Evolutionary conservation across 30 jellyfish, hydroid and myxozoan species (phyloP).

Genomic region (Catostylus mosaicus): DNA sequence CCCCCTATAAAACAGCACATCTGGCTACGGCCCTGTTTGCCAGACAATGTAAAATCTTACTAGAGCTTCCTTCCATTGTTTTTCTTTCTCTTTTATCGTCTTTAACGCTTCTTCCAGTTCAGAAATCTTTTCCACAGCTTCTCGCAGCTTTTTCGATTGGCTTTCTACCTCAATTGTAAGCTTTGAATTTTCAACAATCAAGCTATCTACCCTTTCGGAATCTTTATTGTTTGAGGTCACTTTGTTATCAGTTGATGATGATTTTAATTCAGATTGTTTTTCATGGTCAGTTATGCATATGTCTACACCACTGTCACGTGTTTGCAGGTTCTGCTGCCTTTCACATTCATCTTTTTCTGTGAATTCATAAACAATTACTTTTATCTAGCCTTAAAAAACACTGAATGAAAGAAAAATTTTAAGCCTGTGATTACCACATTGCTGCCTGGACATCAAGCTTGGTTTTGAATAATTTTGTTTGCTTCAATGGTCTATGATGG

Average conservation of each 20-base stretch:
- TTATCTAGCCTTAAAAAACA: neutral
- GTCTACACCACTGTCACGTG: conserved; percentile 70
- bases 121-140: conserved; percentile 40
- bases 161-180: conserved; percentile 5
- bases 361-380: neutral
- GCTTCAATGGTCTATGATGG: neutral
- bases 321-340: neutral
- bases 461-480: neutral
- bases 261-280: neutral
- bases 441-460: too few relatives aligned
- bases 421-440: too few relatives aligned
- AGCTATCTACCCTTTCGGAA: neutral
- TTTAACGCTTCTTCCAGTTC: conserved; percentile 21
- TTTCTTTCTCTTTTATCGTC: conserved; percentile 22
- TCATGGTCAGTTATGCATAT: conserved; percentile 23
- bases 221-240: neutral
- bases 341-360: neutral
- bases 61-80: neutral
- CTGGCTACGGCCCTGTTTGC: neutral
- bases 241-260: neutral
- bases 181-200: conserved; percentile 9
- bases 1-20: neutral
- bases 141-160: neutral
- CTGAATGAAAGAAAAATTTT: neutral
- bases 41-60: neutral